Conservation (phyloP, 2,797 vertebrate species). For the Propithecus perrieri region DNA sequence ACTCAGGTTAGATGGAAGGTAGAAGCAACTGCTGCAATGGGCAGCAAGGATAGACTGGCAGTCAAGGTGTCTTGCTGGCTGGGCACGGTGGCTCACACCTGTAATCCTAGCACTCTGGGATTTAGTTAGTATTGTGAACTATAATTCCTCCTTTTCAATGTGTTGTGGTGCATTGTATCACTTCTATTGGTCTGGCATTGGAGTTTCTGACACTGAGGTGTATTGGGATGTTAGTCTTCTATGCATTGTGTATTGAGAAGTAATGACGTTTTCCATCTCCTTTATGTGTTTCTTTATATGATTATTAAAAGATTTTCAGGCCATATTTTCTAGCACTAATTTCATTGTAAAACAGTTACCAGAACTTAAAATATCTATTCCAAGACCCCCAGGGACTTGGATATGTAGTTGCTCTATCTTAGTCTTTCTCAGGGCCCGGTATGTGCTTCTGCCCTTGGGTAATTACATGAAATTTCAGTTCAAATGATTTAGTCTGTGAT, state of each 20-base stretch:
- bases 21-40: background rate
- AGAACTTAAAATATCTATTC: background rate
- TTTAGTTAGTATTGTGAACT: background rate
- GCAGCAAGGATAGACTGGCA: background rate
- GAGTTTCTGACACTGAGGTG: background rate
- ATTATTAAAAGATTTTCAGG: background rate
- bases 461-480: rapidly evolving
- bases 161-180: background rate
- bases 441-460: background rate
- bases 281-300: background rate
- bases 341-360: background rate
- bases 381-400: background rate
- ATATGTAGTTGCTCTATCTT: background rate
- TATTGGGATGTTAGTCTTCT: background rate
- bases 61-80: background rate
- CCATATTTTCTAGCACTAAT: background rate
- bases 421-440: background rate
- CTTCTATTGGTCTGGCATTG: background rate
- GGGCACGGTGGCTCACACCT: too few species aligned
- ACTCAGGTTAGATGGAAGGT: background rate
- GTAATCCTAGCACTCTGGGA: too few species aligned
- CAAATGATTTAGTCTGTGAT: background rate
- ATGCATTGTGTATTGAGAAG: background rate
- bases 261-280: background rate
- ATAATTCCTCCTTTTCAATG: background rate